Evolutionary conservation across 2,113 vertebrate species (phyloP).

Genomic region (Haplochromis vanheusdeni): DNA sequence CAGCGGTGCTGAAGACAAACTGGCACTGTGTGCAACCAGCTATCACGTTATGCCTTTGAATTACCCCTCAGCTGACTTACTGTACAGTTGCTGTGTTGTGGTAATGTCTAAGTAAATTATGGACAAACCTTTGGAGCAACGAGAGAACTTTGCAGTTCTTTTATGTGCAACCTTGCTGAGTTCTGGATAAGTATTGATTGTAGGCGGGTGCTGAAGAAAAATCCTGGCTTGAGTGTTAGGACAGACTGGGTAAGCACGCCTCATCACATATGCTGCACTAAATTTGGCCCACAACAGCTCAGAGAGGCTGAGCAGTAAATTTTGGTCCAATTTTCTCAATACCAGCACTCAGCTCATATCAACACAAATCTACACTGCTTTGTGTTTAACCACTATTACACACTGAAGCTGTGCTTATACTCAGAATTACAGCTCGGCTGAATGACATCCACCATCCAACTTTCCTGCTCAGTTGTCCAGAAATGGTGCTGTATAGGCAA

Average conservation of each 20-base stretch:
- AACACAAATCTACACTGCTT: not conserved
- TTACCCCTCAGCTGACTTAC: conserved; percentile 9
- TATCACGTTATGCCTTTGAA: conserved; percentile 20
- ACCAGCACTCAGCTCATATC: not conserved
- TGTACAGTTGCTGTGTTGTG: not conserved
- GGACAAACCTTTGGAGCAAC: not conserved
- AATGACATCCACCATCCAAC: not conserved
- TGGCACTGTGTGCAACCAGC: conserved; percentile 13
- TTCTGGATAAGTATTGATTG: conserved; percentile 10
- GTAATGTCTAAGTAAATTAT: not conserved
- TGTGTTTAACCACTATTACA: not conserved
- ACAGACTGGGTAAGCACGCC: conserved; percentile 46
- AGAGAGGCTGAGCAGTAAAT: conserved; percentile 4
- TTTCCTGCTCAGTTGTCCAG: not conserved
- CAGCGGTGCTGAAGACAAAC: conserved; percentile 34
- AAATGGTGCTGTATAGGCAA: not conserved
- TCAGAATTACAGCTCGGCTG: not conserved
- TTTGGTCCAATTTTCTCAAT: conserved; percentile 21
- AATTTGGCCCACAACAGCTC: conserved; percentile 34
- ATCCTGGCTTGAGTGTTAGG: conserved; percentile 31
- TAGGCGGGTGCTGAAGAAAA: not conserved
- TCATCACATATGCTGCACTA: conserved; percentile 54
- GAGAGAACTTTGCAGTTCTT: not conserved
- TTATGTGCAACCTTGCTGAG: not conserved
- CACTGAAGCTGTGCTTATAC: not conserved